Conservation (phyloP, 2,113 vertebrate genomes). For the Platichthys flesus region DNA sequence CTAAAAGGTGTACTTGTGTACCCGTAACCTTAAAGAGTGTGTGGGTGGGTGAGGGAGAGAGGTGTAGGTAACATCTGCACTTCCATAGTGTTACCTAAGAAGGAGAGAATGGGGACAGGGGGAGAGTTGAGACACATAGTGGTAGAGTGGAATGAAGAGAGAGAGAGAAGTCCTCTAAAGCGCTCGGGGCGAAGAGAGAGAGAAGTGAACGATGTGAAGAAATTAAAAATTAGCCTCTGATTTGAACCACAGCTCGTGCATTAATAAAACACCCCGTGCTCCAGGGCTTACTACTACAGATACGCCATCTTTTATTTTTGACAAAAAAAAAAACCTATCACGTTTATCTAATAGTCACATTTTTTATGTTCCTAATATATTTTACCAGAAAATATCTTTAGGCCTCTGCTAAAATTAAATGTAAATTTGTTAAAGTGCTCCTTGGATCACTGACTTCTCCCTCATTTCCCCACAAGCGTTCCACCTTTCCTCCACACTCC, state of each 20-base stretch:
- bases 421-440: constrained; percentile 85
- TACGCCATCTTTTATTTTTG: constrained; percentile 83
- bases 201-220: constrained; percentile 85
- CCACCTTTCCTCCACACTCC: constrained; percentile 58
- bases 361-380: constrained; percentile 83
- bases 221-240: constrained; percentile 87
- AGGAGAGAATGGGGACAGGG: background rate
- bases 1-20: constrained; percentile 69
- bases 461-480: constrained; percentile 57
- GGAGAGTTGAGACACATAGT: constrained; percentile 33
- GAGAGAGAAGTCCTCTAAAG: constrained; percentile 57
- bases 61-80: background rate
- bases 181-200: constrained; percentile 63
- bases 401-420: constrained; percentile 83
- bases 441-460: constrained; percentile 81
- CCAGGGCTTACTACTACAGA: constrained; percentile 78
- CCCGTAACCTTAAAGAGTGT: constrained; percentile 56
- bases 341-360: constrained; percentile 80
- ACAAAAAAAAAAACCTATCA: constrained; percentile 77
- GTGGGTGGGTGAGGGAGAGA: background rate
- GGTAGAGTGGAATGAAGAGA: background rate
- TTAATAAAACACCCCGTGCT: constrained; percentile 88
- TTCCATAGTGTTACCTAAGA: constrained; percentile 11
- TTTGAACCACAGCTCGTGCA: constrained; percentile 81
- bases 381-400: constrained; percentile 84